Conservation (phyloP, 2,888 invertebrate genomes). For the Poecilus cupreus region DNA sequence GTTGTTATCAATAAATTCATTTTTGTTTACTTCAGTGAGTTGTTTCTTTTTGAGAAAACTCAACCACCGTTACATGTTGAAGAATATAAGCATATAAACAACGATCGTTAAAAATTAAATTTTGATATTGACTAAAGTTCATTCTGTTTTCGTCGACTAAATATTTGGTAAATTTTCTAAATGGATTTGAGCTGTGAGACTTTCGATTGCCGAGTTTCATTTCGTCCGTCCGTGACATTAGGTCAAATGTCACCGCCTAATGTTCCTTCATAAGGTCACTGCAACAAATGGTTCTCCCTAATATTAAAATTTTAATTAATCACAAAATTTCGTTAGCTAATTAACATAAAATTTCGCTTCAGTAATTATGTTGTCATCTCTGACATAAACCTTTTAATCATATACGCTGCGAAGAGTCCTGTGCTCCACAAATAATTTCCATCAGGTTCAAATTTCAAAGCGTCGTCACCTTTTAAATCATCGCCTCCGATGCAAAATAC, state of each 20-base stretch:
- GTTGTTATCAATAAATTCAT: too few species aligned
- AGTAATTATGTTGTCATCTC: conserved; percentile 18
- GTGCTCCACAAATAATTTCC: background rate
- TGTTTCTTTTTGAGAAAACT: too few species aligned
- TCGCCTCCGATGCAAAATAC: conserved; percentile 25
- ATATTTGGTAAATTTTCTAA: too few species aligned
- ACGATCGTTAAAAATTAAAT: too few species aligned
- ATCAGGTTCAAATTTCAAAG: conserved; percentile 24
- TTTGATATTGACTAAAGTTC: too few species aligned
- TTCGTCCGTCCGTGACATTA: conserved; percentile 2
- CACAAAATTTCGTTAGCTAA: conserved; percentile 30
- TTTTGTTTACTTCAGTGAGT: too few species aligned
- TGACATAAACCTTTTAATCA: conserved; percentile 14
- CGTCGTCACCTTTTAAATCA: conserved; percentile 12
- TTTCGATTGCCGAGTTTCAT: too few species aligned
- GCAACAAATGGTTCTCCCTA: conserved; percentile 10
- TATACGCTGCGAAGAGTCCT: too few species aligned
- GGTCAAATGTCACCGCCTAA: conserved; percentile 15
- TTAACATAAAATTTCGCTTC: background rate
- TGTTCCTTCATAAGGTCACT: conserved; percentile 8
- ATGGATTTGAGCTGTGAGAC: too few species aligned
- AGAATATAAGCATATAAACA: too few species aligned
- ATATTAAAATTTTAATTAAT: conserved; percentile 12
- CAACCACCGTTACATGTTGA: too few species aligned
- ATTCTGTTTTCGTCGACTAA: too few species aligned